Base-by-base conservation (phyloP, 2,888 invertebrate genomes). In the Callimorpha dominula region DNA sequence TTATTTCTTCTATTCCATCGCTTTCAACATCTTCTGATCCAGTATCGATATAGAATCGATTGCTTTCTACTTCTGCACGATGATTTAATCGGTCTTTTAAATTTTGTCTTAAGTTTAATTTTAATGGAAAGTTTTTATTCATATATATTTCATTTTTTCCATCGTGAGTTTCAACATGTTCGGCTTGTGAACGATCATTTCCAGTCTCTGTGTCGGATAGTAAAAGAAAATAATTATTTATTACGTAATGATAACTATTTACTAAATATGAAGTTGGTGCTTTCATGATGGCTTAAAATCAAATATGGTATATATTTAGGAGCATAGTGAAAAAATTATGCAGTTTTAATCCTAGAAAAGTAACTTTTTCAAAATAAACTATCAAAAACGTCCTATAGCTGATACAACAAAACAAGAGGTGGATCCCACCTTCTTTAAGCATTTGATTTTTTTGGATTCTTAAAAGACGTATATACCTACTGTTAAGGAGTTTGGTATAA, bases 171-270 rank as follows among this genome's bases (percentile, higher is more conserved):
- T 63, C 62, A 17, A 42, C n/a, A 54, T n/a, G 42, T 42, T 65
- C 50, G 6, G 7, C 17, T 15, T 40, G 54, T 14, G 71, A 50
- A 31, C 68, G 31, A 7, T 12, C 73, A 50, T 42, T 42, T 57
- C 49, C 64, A 11, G 62, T 20, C 70, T 77, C 74, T 42, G 74
- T 72, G 68, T 72, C 65, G 64, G 78, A 49, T 15, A 42, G 40
- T 17, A 50, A 40, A 43, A 64, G 2, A 42, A 11, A 62, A 9
- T 46, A 8, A 46, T 46, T 46, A 52, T 72, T 81, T 62, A 17
- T 50, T 40, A 49, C 6, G 9, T 15, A 50, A 40, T 49, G 17
- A 43, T 40, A 12, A 31, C 8, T 65, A 50, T 65, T 20, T 43
- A 15, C 15, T 17, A 40, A 20, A 14, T 4, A 62, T 62, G 40